These are phyloP conservation scores for Camponotus vicinus DNA, from an alignment of 1,140 invertebrate genomes.

Conservation along the genomic window DNA sequence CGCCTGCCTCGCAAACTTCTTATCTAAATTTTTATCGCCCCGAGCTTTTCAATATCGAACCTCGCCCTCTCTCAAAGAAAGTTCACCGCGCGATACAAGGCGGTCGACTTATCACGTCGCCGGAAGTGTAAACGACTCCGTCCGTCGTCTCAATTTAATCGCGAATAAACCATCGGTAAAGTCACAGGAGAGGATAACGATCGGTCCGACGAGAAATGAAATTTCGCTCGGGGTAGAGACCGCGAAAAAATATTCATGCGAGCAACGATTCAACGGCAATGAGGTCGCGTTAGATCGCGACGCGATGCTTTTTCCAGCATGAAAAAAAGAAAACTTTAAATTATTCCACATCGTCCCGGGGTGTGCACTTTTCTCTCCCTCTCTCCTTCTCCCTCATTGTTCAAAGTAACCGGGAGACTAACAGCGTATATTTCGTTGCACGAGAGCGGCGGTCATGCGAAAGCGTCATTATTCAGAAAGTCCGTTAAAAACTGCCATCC, in stretches of 20 bases:
- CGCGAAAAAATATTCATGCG: slow-evolving; percentile 38
- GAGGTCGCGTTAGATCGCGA: slow-evolving; percentile 21
- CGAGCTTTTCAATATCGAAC: slow-evolving; percentile 60
- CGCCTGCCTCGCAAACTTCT: background rate
- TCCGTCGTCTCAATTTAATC: background rate
- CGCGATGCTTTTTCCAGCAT: background rate
- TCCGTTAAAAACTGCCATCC: slow-evolving; percentile 47
- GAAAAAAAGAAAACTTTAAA: slow-evolving; percentile 36
- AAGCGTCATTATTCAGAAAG: slow-evolving; percentile 55
- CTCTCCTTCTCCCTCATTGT: slow-evolving; percentile 19
- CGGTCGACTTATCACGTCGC: slow-evolving; percentile 35
- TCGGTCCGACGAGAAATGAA: background rate
- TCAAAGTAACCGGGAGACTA: slow-evolving; percentile 27
- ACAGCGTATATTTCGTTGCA: slow-evolving; percentile 46
- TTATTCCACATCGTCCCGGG: slow-evolving; percentile 22
- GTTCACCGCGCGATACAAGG: slow-evolving; percentile 38
- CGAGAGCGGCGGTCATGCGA: slow-evolving; percentile 35
- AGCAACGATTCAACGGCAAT: slow-evolving; percentile 33
- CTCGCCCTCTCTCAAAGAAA: slow-evolving; percentile 30
- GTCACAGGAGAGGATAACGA: background rate
- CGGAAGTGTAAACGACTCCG: slow-evolving; percentile 36
- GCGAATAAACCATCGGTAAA: slow-evolving; percentile 6
- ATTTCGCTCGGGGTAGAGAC: background rate
- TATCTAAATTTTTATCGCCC: slow-evolving; percentile 57
- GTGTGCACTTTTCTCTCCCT: background rate